phyloP scores from a whole-genome alignment of 1,140 invertebrate genomes.

The Drosophila pandora region DNA sequence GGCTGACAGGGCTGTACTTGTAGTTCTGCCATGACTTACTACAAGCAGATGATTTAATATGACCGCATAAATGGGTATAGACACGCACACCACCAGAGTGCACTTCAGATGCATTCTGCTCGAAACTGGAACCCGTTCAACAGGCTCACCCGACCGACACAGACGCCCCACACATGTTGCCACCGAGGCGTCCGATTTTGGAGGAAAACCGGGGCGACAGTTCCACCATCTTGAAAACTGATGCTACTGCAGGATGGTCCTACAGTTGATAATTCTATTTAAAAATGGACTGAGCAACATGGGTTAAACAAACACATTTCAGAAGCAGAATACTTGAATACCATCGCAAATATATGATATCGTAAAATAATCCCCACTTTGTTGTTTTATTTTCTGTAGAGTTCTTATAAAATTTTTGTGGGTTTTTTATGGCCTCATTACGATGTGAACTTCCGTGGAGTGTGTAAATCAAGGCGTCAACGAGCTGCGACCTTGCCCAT shows the following conservation, averaged over 20 bases:
- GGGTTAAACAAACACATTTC: neutral
- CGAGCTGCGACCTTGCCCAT: conserved; percentile 49
- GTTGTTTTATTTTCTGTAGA: neutral
- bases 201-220: conserved; percentile 25
- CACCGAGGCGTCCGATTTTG: conserved; percentile 50
- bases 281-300: neutral
- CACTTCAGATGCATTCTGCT: conserved; percentile 67
- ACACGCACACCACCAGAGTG: conserved; percentile 29
- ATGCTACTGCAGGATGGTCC: conserved; percentile 16
- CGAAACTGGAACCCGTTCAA: conserved; percentile 38
- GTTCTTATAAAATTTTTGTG: neutral
- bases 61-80: conserved; percentile 58
- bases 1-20: conserved; percentile 72
- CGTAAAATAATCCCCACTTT: neutral
- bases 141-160: conserved; percentile 19
- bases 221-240: conserved; percentile 71
- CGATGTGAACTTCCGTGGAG: conserved; percentile 27
- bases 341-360: neutral
- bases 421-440: conserved; percentile 13
- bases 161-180: conserved; percentile 66
- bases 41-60: conserved; percentile 80
- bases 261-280: conserved; percentile 9
- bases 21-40: conserved; percentile 64
- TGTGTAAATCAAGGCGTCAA: conserved; percentile 63
- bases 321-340: too few species aligned